These are phyloP conservation scores for Polyommatus icarus DNA, from an alignment of 2,888 invertebrate species.

Conservation along the genomic window DNA sequence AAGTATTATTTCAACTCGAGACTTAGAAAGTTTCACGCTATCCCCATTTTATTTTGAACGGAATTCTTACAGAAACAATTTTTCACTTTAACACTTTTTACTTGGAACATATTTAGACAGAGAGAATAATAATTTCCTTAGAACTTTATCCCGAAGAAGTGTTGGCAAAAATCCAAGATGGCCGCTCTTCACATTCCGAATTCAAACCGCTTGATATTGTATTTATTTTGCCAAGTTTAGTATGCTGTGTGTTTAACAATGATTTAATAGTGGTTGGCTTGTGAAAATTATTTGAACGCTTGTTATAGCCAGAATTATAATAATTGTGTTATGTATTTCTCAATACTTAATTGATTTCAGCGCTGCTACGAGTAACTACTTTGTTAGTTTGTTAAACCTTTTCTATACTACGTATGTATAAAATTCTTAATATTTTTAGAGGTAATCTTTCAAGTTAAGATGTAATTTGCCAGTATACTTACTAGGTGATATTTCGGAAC, in stretches of 20 bases:
- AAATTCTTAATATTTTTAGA: too few relatives aligned
- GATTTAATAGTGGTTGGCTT: constrained; percentile 12
- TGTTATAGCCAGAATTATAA: neutral
- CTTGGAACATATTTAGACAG: neutral
- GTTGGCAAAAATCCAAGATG: constrained; percentile 25
- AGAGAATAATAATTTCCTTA: constrained; percentile 1
- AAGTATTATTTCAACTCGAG: neutral
- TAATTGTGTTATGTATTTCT: neutral
- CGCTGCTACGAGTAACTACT: too few relatives aligned
- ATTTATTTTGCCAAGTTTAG: constrained; percentile 23
- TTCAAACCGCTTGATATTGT: neutral
- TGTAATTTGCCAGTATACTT: too few relatives aligned
- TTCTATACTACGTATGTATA: too few relatives aligned
- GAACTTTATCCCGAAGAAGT: constrained; percentile 11
- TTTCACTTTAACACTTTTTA: constrained; percentile 24
- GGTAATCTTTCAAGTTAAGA: too few relatives aligned
- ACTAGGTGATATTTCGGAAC: neutral
- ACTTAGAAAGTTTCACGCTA: neutral
- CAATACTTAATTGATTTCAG: neutral
- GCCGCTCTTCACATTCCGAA: constrained; percentile 1
- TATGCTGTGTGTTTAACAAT: constrained; percentile 8
- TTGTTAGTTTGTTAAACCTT: too few relatives aligned
- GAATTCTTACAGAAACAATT: neutral
- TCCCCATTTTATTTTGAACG: neutral
- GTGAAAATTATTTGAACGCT: neutral